Evolutionary conservation across 2,888 invertebrate species (phyloP).

Genomic region (Microctonus hyperodae): DNA sequence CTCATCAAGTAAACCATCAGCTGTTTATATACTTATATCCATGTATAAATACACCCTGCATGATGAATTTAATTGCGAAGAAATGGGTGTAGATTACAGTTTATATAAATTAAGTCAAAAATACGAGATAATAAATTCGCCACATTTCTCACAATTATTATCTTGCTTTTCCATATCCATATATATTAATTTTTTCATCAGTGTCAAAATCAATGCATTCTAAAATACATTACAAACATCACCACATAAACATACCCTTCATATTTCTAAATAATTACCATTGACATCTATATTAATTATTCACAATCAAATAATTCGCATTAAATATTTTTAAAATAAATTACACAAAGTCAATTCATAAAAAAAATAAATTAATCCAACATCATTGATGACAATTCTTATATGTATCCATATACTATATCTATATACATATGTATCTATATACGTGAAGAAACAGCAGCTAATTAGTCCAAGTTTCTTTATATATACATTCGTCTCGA

Average conservation of each 20-base stretch:
- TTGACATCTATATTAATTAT: background rate
- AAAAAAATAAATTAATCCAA: background rate
- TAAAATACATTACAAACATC: too few species aligned
- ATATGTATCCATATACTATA: too few species aligned
- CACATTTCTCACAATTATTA: slow-evolving; percentile 15
- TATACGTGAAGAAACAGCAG: background rate
- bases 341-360: background rate
- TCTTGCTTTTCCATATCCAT: slow-evolving; percentile 15
- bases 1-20: slow-evolving; percentile 49
- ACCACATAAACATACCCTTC: background rate
- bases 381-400: background rate
- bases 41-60: slow-evolving; percentile 30
- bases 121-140: slow-evolving; percentile 33
- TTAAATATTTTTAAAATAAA: background rate
- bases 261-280: too few species aligned
- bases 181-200: slow-evolving; percentile 1
- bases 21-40: background rate
- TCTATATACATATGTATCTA: background rate
- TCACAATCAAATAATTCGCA: background rate
- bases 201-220: slow-evolving; percentile 26
- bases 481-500: slow-evolving; percentile 12
- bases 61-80: slow-evolving; percentile 40
- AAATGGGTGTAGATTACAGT: too few species aligned
- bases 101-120: background rate
- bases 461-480: slow-evolving; percentile 37